phyloP scores from a whole-genome alignment of 2,113 vertebrate species.

The Otolemur garnettii region DNA sequence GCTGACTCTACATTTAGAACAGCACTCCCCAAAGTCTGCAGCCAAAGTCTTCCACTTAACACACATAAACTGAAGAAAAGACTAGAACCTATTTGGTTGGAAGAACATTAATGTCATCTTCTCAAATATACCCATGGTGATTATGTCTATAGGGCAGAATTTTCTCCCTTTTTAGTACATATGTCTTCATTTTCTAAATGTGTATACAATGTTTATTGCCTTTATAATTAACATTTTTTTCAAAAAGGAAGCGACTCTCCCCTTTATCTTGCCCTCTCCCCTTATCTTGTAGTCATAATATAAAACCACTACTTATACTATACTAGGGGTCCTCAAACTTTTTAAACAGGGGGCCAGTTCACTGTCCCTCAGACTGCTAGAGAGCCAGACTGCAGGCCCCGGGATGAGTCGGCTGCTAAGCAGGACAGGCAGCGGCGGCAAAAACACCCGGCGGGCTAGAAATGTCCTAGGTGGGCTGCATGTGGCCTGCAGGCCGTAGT shows the following conservation, averaged over 20 bases:
- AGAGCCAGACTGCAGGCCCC: too few relatives aligned
- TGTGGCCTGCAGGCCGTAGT: too few relatives aligned
- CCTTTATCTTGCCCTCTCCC: background rate
- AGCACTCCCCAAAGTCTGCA: background rate
- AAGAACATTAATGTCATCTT: background rate
- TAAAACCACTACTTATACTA: background rate
- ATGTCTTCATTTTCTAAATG: background rate
- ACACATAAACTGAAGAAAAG: background rate
- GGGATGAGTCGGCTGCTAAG: too few relatives aligned
- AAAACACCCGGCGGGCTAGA: too few relatives aligned
- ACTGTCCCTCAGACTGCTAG: too few relatives aligned
- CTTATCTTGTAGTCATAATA: background rate
- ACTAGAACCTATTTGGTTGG: rapidly evolving
- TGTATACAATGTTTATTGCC: background rate
- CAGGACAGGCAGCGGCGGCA: too few relatives aligned
- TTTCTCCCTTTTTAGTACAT: background rate
- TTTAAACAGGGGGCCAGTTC: too few relatives aligned
- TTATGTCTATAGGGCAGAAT: background rate
- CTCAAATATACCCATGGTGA: background rate
- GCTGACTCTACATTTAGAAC: background rate
- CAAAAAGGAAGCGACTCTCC: background rate
- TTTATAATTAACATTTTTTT: background rate
- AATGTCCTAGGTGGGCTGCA: too few relatives aligned
- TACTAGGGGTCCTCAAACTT: too few relatives aligned
- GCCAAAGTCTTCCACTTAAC: rapidly evolving